Conservation (phyloP, 2,888 invertebrate genomes). For the Helicoverpa assulta region DNA sequence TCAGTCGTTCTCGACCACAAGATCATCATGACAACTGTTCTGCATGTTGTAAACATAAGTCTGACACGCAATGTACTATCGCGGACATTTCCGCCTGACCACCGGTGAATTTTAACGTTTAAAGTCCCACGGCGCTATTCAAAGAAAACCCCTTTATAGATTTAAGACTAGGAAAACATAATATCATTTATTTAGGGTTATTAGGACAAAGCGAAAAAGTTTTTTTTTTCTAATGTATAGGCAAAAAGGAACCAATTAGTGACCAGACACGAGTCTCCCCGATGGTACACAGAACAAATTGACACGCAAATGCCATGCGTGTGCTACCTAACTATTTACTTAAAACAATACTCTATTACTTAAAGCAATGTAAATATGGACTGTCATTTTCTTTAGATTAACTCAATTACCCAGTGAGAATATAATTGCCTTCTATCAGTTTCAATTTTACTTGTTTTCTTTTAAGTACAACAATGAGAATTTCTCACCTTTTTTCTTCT, state of each 20-base stretch:
- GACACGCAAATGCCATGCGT: slow-evolving; percentile 35
- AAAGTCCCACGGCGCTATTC: too few species aligned
- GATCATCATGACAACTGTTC: neutral
- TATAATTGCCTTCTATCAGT: slow-evolving; percentile 19
- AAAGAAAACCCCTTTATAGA: too few species aligned
- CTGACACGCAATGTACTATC: neutral
- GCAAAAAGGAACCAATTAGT: too few species aligned
- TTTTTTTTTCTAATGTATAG: too few species aligned
- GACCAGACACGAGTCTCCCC: too few species aligned
- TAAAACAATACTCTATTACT: neutral
- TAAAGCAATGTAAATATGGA: slow-evolving; percentile 4
- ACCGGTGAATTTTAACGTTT: too few species aligned
- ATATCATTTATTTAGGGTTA: too few species aligned
- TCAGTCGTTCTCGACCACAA: too few species aligned
- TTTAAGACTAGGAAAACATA: too few species aligned
- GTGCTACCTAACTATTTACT: slow-evolving; percentile 6
- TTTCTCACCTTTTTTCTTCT: slow-evolving; percentile 50
- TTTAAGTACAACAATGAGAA: slow-evolving; percentile 21
- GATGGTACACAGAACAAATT: slow-evolving; percentile 5
- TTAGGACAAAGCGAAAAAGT: too few species aligned
- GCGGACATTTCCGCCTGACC: too few species aligned
- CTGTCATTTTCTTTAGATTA: slow-evolving; percentile 12
- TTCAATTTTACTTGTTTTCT: slow-evolving; percentile 24
- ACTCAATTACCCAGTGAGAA: slow-evolving; percentile 30
- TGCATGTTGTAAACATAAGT: neutral